These are phyloP conservation scores for Sebastes nivosus DNA, from an alignment of 2,797 vertebrate genomes.

Conservation along the genomic window DNA sequence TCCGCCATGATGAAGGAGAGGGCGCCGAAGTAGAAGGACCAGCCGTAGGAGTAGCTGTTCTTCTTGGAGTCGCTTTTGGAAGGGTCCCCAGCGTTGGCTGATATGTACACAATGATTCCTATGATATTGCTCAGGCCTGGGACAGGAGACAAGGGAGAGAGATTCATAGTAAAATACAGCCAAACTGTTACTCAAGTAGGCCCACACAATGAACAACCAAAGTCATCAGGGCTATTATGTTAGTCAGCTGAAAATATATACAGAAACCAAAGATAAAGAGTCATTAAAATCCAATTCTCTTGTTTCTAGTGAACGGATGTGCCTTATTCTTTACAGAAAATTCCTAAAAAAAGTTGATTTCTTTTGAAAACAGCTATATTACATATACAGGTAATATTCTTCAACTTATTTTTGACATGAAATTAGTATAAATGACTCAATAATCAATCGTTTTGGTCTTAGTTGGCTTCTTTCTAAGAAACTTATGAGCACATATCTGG, in stretches of 20 bases:
- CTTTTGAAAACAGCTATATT: background rate
- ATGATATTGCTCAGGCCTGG: slow-evolving; percentile 99
- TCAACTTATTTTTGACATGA: too few species aligned
- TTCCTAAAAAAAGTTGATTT: background rate
- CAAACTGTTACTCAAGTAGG: background rate
- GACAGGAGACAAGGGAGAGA: background rate
- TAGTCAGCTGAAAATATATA: background rate
- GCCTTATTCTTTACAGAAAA: too few species aligned
- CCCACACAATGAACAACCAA: background rate
- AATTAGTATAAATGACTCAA: too few species aligned
- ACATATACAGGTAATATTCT: too few species aligned
- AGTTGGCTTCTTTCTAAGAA: background rate
- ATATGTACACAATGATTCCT: slow-evolving; percentile 99
- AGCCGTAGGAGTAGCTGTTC: slow-evolving; percentile 99
- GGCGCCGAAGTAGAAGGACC: slow-evolving; percentile 99
- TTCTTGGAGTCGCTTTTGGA: slow-evolving; percentile 99
- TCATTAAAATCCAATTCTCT: background rate
- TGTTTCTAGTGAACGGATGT: background rate
- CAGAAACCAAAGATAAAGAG: background rate
- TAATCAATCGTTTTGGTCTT: too few species aligned
- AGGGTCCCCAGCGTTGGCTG: slow-evolving; percentile 97
- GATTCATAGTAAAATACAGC: background rate
- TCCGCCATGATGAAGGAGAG: slow-evolving; percentile 99
- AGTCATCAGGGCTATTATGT: background rate
- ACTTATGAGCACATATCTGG: too few species aligned